phyloP scores from a whole-genome alignment of 2,113 vertebrate genomes.

The Eublepharis macularius region DNA sequence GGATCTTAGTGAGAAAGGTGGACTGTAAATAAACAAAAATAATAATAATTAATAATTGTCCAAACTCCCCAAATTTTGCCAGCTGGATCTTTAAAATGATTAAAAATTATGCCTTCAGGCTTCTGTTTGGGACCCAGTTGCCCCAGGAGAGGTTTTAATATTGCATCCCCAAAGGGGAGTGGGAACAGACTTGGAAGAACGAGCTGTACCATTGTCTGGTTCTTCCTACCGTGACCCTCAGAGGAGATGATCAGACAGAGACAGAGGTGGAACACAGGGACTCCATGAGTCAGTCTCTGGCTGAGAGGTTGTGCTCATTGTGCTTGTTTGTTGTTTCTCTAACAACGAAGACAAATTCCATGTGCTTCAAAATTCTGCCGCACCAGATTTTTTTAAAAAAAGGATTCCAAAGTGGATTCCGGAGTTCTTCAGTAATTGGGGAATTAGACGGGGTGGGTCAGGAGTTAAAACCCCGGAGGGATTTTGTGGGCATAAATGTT shows the following conservation, averaged over 20 bases:
- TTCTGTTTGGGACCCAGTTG: background rate
- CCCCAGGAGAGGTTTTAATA: background rate
- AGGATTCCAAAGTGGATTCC: slow-evolving; percentile 1
- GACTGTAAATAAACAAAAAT: no score
- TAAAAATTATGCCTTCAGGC: background rate
- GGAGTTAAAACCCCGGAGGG: background rate
- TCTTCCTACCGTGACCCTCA: background rate
- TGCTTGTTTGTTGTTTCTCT: slow-evolving; percentile 1
- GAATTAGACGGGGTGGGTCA: background rate
- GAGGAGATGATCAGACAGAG: background rate
- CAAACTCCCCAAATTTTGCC: background rate
- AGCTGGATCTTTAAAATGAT: background rate
- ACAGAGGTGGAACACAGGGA: background rate
- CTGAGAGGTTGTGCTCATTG: background rate
- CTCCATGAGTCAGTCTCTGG: slow-evolving; percentile 15
- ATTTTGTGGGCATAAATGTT: background rate
- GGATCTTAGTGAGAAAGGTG: no score
- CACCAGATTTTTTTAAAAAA: background rate
- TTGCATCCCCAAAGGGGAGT: background rate
- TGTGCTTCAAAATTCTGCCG: background rate
- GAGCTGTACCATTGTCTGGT: background rate
- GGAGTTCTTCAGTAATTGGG: background rate
- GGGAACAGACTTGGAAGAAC: background rate
- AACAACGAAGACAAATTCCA: slow-evolving; percentile 12
- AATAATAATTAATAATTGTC: background rate